Evolutionary conservation across 2,797 vertebrate genomes (phyloP).

Genomic region (Lepidocolaptes lacrymiger): DNA sequence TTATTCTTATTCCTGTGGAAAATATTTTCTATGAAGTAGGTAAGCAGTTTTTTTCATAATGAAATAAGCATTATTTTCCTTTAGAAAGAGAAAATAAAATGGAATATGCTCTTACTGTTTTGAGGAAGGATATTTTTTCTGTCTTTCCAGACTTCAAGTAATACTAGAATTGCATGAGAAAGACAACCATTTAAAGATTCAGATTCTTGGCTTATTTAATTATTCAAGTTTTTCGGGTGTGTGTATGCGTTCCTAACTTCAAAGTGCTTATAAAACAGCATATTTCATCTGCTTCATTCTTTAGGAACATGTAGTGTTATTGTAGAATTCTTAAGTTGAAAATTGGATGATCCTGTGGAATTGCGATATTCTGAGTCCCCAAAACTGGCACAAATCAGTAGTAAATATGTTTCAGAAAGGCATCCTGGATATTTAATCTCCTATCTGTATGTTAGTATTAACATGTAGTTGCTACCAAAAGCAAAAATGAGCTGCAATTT

Average conservation of each 20-base stretch:
- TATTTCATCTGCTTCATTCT: background rate
- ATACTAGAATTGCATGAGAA: background rate
- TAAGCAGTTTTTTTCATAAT: background rate
- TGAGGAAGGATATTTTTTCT: background rate
- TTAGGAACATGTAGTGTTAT: background rate
- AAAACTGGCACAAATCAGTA: background rate
- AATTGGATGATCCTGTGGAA: background rate
- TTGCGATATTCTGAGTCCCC: background rate
- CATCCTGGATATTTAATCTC: background rate
- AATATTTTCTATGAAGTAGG: background rate
- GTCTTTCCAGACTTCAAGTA: background rate
- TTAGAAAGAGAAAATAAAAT: background rate
- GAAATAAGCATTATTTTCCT: background rate
- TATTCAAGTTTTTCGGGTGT: background rate
- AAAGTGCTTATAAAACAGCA: background rate
- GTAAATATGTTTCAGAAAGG: background rate
- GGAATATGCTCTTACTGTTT: background rate
- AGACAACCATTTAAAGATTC: background rate
- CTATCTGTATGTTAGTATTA: background rate
- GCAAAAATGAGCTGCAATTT: background rate
- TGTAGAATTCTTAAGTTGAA: background rate
- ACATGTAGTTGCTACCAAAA: background rate
- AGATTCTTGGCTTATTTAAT: background rate
- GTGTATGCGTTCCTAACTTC: background rate
- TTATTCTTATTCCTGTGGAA: background rate